These are phyloP conservation scores for Teleopsis dalmanni DNA, from an alignment of 1,140 invertebrate genomes.

Conservation along the genomic window DNA sequence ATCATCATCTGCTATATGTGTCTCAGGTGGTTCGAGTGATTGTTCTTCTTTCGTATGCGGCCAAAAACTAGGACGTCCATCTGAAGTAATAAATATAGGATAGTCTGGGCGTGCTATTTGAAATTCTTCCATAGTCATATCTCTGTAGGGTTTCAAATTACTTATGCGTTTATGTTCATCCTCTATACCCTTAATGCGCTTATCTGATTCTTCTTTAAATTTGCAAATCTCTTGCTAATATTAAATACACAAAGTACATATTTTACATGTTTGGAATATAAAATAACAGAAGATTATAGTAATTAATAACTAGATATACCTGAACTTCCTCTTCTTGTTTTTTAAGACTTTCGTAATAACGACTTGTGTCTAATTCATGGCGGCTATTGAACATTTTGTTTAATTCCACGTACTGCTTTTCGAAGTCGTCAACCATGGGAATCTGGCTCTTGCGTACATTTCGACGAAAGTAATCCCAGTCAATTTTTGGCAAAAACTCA, in stretches of 20 bases:
- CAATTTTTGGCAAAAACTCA: constrained; percentile 21
- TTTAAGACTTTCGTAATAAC: constrained; percentile 22
- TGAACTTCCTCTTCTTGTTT: constrained; percentile 9
- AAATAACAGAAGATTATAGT: background rate
- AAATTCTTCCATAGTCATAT: constrained; percentile 88
- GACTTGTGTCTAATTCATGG: constrained; percentile 17
- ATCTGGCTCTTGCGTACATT: constrained; percentile 25
- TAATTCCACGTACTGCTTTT: constrained; percentile 26
- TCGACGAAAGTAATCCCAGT: constrained; percentile 26
- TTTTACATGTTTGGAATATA: background rate
- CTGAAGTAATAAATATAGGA: constrained; percentile 59
- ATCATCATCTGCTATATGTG: constrained; percentile 5
- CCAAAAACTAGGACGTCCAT: constrained; percentile 70
- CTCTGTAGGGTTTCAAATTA: constrained; percentile 51
- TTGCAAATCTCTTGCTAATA: background rate
- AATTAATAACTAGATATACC: background rate
- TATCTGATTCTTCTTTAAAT: constrained; percentile 22
- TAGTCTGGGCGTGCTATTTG: constrained; percentile 60
- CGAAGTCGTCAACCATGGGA: constrained; percentile 20
- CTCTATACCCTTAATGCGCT: constrained; percentile 16
- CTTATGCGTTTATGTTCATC: constrained; percentile 11
- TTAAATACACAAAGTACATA: background rate
- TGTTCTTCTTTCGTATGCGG: constrained; percentile 59
- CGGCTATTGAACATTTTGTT: constrained; percentile 25
- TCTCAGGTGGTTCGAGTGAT: constrained; percentile 18